A percentile compares a stretch with the other conserved stretches of the same genome.
Conservation (phyloP, 1,140 invertebrate genomes). For the Atta colombica region DNA sequence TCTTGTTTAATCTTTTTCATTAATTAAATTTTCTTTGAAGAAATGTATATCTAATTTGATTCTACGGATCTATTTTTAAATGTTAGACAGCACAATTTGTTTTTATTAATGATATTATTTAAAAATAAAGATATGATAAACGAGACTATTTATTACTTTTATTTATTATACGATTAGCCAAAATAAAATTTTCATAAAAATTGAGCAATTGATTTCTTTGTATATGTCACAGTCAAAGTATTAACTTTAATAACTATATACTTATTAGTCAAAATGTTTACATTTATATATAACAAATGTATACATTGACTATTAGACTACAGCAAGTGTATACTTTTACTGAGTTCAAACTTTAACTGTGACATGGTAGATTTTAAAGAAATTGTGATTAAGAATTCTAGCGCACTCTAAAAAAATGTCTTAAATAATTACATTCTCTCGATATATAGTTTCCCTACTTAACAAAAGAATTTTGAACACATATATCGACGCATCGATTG, state of each 20-base stretch:
- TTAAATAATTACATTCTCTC: neutral
- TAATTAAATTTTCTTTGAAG: neutral
- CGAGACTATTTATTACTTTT: neutral
- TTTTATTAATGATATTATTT: neutral
- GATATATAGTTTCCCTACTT: neutral
- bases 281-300: no score
- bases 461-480: slow-evolving; percentile 4
- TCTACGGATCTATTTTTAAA: neutral
- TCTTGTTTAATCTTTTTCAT: neutral
- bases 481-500: slow-evolving; percentile 4
- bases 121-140: neutral
- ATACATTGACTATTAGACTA: no score
- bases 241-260: no score
- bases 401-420: neutral
- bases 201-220: neutral
- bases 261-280: no score
- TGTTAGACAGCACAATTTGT: neutral
- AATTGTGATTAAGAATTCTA: neutral
- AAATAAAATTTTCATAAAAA: neutral
- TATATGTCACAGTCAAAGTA: neutral
- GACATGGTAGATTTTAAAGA: neutral
- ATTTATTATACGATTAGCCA: neutral
- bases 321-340: no score
- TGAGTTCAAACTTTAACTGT: no score
- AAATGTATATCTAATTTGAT: neutral